These are phyloP conservation scores for Tetragnatha versicolor DNA, from an alignment of 1,140 invertebrate species.

Conservation along the genomic window DNA sequence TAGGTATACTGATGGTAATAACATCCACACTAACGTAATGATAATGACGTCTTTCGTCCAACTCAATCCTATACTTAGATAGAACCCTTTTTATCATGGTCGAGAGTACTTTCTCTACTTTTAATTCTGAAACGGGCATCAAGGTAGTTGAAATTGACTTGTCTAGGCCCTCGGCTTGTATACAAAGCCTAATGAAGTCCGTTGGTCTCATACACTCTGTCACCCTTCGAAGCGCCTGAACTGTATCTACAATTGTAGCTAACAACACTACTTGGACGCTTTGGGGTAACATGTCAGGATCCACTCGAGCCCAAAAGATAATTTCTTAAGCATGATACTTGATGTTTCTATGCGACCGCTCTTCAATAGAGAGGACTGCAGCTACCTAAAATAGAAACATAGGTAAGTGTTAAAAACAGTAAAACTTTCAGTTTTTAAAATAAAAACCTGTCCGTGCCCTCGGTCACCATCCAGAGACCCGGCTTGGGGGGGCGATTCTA, in stretches of 20 bases:
- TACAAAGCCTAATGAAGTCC: not conserved
- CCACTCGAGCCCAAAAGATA: not conserved
- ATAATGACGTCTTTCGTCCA: not conserved
- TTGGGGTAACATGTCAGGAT: not conserved
- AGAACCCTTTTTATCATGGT: not conserved
- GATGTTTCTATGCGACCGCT: not conserved
- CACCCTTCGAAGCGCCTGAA: not conserved
- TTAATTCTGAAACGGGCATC: not conserved
- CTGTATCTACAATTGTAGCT: not conserved
- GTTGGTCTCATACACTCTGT: not conserved
- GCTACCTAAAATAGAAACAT: not conserved
- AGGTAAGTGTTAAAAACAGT: too few relatives aligned
- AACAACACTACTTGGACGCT: not conserved
- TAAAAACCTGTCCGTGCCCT: too few relatives aligned
- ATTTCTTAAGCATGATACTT: not conserved
- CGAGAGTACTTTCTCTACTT: not conserved
- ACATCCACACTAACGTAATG: constrained; percentile 1
- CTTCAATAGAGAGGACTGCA: not conserved
- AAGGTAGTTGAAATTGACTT: not conserved
- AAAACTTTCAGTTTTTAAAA: too few relatives aligned
- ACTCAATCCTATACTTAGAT: not conserved
- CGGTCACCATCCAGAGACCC: too few relatives aligned
- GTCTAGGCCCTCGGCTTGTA: not conserved
- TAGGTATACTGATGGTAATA: not conserved
- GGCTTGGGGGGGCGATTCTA: too few relatives aligned